Evolutionary conservation across 2,888 invertebrate species (phyloP).

Genomic region (Carterocephalus palaemon): DNA sequence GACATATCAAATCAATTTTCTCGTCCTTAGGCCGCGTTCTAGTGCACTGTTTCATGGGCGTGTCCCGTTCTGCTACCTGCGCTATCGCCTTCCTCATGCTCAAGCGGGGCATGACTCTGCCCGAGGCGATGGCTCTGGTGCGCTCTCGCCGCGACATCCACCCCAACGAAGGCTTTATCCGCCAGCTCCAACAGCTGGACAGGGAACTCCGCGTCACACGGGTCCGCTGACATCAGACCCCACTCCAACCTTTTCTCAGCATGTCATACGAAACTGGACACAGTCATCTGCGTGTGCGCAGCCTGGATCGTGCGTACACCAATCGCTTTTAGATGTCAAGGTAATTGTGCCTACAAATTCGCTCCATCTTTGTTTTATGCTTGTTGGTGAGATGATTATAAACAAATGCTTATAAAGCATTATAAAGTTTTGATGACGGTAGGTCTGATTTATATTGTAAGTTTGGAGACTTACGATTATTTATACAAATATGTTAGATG

Average conservation of each 20-base stretch:
- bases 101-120: constrained; percentile 84
- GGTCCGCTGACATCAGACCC: constrained; percentile 66
- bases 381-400: too few relatives aligned
- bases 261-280: constrained; percentile 43
- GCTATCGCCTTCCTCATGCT: constrained; percentile 90
- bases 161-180: constrained; percentile 89
- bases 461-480: too few relatives aligned
- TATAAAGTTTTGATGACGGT: too few relatives aligned
- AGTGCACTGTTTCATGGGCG: constrained; percentile 89
- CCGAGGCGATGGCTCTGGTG: constrained; percentile 85
- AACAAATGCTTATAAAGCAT: too few relatives aligned
- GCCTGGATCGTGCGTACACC: constrained; percentile 57
- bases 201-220: constrained; percentile 78
- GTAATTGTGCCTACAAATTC: too few relatives aligned
- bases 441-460: too few relatives aligned
- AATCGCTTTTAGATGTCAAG: constrained; percentile 39
- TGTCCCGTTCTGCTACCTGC: constrained; percentile 89
- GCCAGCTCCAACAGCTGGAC: constrained; percentile 85
- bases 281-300: constrained; percentile 52
- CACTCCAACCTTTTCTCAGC: constrained; percentile 47
- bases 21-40: constrained; percentile 82
- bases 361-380: neutral
- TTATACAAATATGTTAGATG: too few relatives aligned
- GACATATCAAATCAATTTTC: constrained; percentile 12
- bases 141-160: constrained; percentile 85